Percentiles rank a stretch among this genome's conserved stretches.
These are phyloP conservation scores for Plotosus lineatus DNA, from an alignment of 2,113 vertebrate genomes.

Conservation along the genomic window DNA sequence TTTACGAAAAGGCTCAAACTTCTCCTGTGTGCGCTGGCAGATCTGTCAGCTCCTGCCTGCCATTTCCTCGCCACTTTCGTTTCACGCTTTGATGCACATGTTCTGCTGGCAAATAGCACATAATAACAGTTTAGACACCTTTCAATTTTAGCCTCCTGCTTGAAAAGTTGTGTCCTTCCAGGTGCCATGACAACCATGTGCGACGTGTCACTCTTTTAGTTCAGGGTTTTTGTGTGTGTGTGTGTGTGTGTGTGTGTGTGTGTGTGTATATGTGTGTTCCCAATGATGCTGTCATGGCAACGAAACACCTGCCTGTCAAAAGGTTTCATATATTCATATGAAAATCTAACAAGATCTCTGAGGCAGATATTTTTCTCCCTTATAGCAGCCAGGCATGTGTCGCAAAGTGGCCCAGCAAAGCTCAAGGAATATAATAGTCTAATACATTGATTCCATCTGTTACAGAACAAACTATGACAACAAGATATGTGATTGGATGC, in stretches of 20 bases:
- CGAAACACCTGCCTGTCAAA: slow-evolving; percentile 82
- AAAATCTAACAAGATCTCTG: slow-evolving; percentile 31
- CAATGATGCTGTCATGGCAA: slow-evolving; percentile 73
- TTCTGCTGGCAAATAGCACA: slow-evolving; percentile 54
- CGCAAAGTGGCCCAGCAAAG: slow-evolving; percentile 8
- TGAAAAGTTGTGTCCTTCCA: slow-evolving; percentile 57
- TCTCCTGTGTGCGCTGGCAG: slow-evolving; percentile 10
- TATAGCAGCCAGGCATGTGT: background rate
- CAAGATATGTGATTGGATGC: background rate
- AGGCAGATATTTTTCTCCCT: slow-evolving; percentile 17
- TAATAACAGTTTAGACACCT: slow-evolving; percentile 64
- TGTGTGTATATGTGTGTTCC: slow-evolving; percentile 70
- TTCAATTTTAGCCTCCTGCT: slow-evolving; percentile 58
- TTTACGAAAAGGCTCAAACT: slow-evolving; percentile 31
- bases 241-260: slow-evolving; percentile 76
- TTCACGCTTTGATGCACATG: slow-evolving; percentile 57
- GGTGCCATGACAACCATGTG: slow-evolving; percentile 57
- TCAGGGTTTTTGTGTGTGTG: slow-evolving; percentile 71
- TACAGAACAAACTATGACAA: slow-evolving; percentile 32
- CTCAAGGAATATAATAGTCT: background rate
- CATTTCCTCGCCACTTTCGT: slow-evolving; percentile 44
- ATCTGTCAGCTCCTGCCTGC: slow-evolving; percentile 43
- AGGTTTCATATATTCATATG: slow-evolving; percentile 33
- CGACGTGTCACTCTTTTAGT: slow-evolving; percentile 68
- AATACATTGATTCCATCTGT: slow-evolving; percentile 25